Evolutionary conservation across 1,140 invertebrate species (phyloP), one percentile per base, ranked within the genome.

Genomic region (Dendroctonus valens): DNA sequence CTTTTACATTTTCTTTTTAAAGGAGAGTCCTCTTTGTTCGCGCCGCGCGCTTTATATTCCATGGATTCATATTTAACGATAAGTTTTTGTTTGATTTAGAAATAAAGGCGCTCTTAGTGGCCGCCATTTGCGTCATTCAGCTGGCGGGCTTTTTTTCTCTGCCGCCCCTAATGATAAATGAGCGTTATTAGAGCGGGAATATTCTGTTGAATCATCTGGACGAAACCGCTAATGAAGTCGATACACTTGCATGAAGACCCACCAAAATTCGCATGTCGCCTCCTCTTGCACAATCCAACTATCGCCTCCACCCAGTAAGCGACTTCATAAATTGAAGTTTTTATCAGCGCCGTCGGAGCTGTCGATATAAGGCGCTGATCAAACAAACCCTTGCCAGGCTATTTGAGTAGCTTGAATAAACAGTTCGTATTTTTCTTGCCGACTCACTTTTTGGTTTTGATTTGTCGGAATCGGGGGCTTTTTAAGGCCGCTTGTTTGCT

Each of bases 31-130:
- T n/a, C 55, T 14, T 58, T 58, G 40, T 42, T 7, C 55, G 14
- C 5, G 41, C 46, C 26, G 26, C 15, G 14, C 41, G 55, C 55
- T 44, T 58, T 58, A 58, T 58, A 12, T 15, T 44, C 41, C 12
- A 42, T 42, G 15, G 55, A 58, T 58, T 58, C 41, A 58, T 58
- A 58, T 58, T 58, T 58, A 42, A 44, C 26, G 55, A 12, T 58
- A 46, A 58, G 55, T 58, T 58, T 58, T 58, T 58, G 55, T 58
- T 58, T 58, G 55, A 14, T 58, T 58, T 42, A 15, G 12, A 58
- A 58, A 58, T 58, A 58, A 58, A 58, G 26, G 41, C 55, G 26
- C 37, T 41, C 55, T 58, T 26, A 44, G 41, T 5, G 7, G 41
- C 55, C 15, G 7, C 15, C 41, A 42, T 58, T 58, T 58, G 55